Percentiles rank a stretch among this genome's conserved stretches.
phyloP scores from a whole-genome alignment of 2,113 vertebrate genomes.

The Seriola aureovittata region DNA sequence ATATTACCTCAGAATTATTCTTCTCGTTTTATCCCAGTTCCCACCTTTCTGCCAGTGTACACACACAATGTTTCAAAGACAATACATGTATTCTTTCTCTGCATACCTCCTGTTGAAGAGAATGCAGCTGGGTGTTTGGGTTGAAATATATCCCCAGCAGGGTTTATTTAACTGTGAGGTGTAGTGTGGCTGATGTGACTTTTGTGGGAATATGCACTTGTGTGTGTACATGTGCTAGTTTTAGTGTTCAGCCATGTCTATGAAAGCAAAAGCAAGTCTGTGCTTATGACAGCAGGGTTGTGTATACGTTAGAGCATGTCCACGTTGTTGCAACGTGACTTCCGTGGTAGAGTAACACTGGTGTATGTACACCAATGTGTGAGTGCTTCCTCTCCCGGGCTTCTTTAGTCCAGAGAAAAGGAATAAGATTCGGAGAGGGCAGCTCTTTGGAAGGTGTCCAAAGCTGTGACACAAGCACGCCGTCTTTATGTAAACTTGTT shows the following conservation, averaged over 20 bases:
- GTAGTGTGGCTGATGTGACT: slow-evolving; percentile 29
- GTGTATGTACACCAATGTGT: neutral
- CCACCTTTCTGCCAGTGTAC: slow-evolving; percentile 54
- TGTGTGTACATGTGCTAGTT: neutral
- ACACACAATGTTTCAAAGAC: slow-evolving; percentile 53
- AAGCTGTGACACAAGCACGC: slow-evolving; percentile 10
- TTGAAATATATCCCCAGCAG: slow-evolving; percentile 43
- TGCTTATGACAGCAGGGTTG: neutral
- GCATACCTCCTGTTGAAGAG: slow-evolving; percentile 50
- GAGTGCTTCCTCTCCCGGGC: slow-evolving; percentile 24
- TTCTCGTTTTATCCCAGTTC: slow-evolving; percentile 24
- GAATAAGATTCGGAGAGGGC: neutral
- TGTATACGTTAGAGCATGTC: neutral
- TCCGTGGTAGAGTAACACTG: neutral
- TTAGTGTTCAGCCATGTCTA: neutral
- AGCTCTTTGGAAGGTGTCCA: neutral
- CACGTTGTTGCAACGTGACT: slow-evolving; percentile 19
- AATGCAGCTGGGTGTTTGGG: slow-evolving; percentile 45
- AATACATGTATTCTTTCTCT: slow-evolving; percentile 56
- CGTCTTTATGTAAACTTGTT: slow-evolving; percentile 34
- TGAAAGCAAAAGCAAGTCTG: neutral
- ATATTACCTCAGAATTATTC: slow-evolving; percentile 29
- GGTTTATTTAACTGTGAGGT: slow-evolving; percentile 58
- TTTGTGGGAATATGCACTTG: slow-evolving; percentile 22
- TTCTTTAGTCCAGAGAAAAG: slow-evolving; percentile 45